Conservation (phyloP, 2,797 vertebrate species). For the Myoxocephalus aenaeus region DNA sequence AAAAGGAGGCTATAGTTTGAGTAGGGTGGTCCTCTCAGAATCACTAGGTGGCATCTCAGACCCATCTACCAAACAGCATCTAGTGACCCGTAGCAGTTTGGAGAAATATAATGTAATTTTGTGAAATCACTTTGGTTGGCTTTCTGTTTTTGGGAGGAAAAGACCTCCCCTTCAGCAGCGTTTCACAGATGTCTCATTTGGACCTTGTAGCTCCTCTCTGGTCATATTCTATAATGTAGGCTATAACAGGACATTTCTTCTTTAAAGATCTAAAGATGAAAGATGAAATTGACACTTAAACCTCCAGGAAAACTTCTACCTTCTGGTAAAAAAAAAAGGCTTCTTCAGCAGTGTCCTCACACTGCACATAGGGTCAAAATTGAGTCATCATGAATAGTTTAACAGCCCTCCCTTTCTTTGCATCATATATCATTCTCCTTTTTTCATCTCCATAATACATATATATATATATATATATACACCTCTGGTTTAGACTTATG, state of each 20-base stretch:
- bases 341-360: neutral
- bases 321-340: neutral
- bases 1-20: constrained; percentile 50
- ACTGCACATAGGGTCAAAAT: neutral
- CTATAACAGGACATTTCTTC: neutral
- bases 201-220: neutral
- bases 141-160: neutral
- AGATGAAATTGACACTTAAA: neutral
- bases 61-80: constrained; percentile 28
- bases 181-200: neutral
- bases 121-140: neutral
- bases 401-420: neutral
- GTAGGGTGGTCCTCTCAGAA: constrained; percentile 46
- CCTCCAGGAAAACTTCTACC: neutral
- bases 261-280: neutral
- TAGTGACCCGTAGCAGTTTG: neutral
- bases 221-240: neutral
- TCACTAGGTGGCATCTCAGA: constrained; percentile 73
- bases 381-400: constrained; percentile 1
- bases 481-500: neutral
- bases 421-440: neutral
- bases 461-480: neutral
- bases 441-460: neutral
- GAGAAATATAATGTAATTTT: neutral
- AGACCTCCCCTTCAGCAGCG: neutral